Percentiles rank a stretch among this genome's conserved stretches.
Conservation (phyloP, 2,113 vertebrate genomes). For the Neodon shergylaensis region DNA sequence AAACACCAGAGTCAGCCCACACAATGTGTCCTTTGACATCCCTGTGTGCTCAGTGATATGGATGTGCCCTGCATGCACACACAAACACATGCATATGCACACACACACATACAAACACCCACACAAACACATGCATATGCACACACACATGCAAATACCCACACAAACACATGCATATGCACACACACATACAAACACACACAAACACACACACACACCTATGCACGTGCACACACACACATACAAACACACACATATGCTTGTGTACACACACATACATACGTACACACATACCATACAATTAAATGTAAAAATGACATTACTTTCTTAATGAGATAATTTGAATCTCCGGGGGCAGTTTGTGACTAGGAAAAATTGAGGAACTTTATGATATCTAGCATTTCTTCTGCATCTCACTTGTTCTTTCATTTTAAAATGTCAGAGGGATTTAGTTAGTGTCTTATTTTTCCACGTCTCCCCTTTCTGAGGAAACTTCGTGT, state of each 20-base stretch:
- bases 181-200: background rate
- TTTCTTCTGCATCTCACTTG: background rate
- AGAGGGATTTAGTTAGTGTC: constrained; percentile 10
- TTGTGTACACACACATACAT: no score
- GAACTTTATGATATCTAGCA: background rate
- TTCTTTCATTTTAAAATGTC: constrained; percentile 37
- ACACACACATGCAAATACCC: background rate
- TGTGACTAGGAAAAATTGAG: background rate
- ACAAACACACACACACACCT: background rate
- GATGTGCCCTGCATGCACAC: background rate
- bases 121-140: background rate
- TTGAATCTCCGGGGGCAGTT: background rate
- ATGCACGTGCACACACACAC: background rate
- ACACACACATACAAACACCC: background rate
- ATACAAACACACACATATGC: no score
- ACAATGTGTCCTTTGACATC: background rate
- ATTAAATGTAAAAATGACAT: background rate
- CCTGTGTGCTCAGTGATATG: no score
- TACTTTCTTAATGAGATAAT: background rate
- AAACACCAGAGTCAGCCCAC: background rate
- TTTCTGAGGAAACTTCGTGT: constrained; percentile 2
- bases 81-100: background rate
- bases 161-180: background rate
- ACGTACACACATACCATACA: no score
- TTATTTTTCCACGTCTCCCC: constrained; percentile 36